Evolutionary conservation across 2,113 vertebrate genomes (phyloP).

Genomic region (Anhinga anhinga): DNA sequence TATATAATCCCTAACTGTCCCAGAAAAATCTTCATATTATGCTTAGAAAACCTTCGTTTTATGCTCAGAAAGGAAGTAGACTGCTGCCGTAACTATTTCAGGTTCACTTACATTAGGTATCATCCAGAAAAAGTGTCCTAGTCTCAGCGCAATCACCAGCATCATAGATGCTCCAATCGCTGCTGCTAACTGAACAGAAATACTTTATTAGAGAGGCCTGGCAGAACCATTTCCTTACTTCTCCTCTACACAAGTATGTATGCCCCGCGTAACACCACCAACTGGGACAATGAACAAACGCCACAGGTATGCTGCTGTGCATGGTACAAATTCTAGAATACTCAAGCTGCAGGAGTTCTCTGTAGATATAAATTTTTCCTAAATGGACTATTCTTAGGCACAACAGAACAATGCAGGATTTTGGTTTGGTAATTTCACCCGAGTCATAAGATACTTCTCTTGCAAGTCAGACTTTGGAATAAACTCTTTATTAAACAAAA

Average conservation of each 20-base stretch:
- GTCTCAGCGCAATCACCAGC: slow-evolving; percentile 61
- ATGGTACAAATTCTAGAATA: background rate
- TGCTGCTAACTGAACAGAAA: slow-evolving; percentile 71
- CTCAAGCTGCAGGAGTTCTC: background rate
- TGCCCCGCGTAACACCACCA: background rate
- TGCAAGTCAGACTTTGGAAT: background rate
- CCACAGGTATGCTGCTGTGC: background rate
- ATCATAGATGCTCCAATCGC: slow-evolving; percentile 63
- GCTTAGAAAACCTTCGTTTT: background rate
- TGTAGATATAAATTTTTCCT: background rate
- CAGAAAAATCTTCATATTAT: background rate
- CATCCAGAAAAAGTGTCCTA: slow-evolving; percentile 34
- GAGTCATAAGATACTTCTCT: background rate
- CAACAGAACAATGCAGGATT: background rate
- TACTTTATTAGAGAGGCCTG: background rate
- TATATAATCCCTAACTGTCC: background rate
- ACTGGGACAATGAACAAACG: background rate
- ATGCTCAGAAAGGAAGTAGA: background rate
- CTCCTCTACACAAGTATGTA: background rate
- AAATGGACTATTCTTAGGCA: background rate
- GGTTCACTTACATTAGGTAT: slow-evolving; percentile 69
- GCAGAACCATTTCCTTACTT: background rate
- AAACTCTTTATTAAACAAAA: background rate
- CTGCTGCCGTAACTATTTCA: background rate
- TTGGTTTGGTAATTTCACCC: background rate